Evolutionary conservation across 2,888 invertebrate species (phyloP).

Genomic region (Drosophila parthenogenetica): DNA sequence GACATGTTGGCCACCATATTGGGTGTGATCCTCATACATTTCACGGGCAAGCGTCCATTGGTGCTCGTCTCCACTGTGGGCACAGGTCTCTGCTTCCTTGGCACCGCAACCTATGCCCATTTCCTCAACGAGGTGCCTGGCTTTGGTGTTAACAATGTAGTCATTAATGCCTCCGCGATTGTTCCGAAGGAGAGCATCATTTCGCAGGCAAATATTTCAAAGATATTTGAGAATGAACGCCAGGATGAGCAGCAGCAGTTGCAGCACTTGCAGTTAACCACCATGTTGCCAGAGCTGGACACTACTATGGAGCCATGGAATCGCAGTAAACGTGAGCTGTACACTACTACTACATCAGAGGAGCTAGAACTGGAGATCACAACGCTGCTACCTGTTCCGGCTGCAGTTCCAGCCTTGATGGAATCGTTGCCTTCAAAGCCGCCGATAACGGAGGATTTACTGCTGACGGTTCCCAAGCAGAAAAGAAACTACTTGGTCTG

Average conservation of each 20-base stretch:
- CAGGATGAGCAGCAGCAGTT: slow-evolving; percentile 51
- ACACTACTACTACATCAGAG: slow-evolving; percentile 21
- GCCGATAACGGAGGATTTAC: slow-evolving; percentile 68
- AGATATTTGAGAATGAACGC: slow-evolving; percentile 80
- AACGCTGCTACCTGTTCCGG: slow-evolving; percentile 41
- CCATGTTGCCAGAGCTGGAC: slow-evolving; percentile 36
- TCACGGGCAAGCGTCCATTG: slow-evolving; percentile 90
- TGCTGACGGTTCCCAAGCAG: slow-evolving; percentile 83
- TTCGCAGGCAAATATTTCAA: slow-evolving; percentile 82
- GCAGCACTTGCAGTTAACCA: slow-evolving; percentile 39
- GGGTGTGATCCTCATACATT: slow-evolving; percentile 89
- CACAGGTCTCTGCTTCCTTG: slow-evolving; percentile 88
- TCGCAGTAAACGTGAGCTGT: slow-evolving; percentile 66
- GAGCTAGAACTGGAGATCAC: slow-evolving; percentile 41
- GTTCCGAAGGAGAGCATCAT: slow-evolving; percentile 81
- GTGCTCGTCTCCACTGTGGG: slow-evolving; percentile 89
- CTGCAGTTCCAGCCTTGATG: background rate
- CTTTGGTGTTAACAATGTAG: slow-evolving; percentile 84
- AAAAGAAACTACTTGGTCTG: slow-evolving; percentile 87
- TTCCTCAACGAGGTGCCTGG: slow-evolving; percentile 84
- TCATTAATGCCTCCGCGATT: slow-evolving; percentile 82
- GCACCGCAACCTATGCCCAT: slow-evolving; percentile 84
- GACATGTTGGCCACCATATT: slow-evolving; percentile 89
- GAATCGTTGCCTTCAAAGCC: slow-evolving; percentile 37
- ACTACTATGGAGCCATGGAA: slow-evolving; percentile 49